phyloP scores from a whole-genome alignment of 2,888 invertebrate genomes.

The Argyresthia albistria region DNA sequence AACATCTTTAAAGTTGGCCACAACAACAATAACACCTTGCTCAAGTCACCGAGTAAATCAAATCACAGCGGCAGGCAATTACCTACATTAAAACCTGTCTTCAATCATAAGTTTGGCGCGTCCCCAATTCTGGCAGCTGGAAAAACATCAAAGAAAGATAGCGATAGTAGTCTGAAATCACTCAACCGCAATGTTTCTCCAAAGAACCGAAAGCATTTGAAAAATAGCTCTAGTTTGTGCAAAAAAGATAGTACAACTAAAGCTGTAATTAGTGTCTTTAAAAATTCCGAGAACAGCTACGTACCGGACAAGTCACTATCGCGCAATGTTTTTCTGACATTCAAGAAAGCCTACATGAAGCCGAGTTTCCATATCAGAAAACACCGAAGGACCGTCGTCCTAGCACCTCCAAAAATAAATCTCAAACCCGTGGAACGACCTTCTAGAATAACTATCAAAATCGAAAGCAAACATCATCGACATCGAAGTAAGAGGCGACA shows the following conservation, averaged over 20 bases:
- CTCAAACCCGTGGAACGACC: conserved; percentile 54
- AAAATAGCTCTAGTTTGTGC: conserved; percentile 27
- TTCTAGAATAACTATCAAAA: conserved; percentile 54
- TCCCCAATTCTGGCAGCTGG: conserved; percentile 44
- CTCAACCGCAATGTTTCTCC: conserved; percentile 42
- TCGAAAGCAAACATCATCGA: conserved; percentile 57
- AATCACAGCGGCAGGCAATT: conserved; percentile 38
- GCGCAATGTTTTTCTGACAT: conserved; percentile 60
- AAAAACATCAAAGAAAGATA: conserved; percentile 42
- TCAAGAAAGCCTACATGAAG: conserved; percentile 54
- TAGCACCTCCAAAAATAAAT: conserved; percentile 62
- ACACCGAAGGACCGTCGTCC: conserved; percentile 67
- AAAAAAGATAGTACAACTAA: conserved; percentile 46
- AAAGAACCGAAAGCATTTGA: conserved; percentile 41
- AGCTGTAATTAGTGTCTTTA: conserved; percentile 49
- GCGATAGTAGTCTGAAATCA: conserved; percentile 32
- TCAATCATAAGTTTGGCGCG: conserved; percentile 60
- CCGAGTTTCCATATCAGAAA: conserved; percentile 64
- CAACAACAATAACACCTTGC: conserved; percentile 47
- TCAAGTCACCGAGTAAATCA: conserved; percentile 49
- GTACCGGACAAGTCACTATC: conserved; percentile 56
- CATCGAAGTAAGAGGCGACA: conserved; percentile 61
- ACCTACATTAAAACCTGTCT: conserved; percentile 52
- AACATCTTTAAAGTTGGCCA: conserved; percentile 62
- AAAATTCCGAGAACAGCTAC: conserved; percentile 57